These are phyloP conservation scores for Lasius platythorax DNA, from an alignment of 2,888 invertebrate genomes.

Conservation along the genomic window DNA sequence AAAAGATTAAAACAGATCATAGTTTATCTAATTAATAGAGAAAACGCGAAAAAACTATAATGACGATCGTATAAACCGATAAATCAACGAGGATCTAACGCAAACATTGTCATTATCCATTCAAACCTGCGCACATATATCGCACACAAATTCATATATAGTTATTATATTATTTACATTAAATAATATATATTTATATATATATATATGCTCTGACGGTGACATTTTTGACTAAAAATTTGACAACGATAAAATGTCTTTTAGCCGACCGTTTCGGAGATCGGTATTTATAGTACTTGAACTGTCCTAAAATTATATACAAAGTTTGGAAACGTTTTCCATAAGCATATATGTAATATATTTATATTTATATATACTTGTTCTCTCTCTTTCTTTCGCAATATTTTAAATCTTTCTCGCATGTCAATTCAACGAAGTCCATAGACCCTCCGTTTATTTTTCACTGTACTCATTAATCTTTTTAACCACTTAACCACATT, in stretches of 20 bases:
- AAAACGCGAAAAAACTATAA: slow-evolving; percentile 52
- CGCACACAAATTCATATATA: slow-evolving; percentile 67
- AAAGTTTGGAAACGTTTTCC: slow-evolving; percentile 77
- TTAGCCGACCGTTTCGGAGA: slow-evolving; percentile 53
- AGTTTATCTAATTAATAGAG: slow-evolving; percentile 12
- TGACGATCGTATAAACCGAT: slow-evolving; percentile 26
- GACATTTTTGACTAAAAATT: slow-evolving; percentile 72
- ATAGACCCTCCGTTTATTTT: slow-evolving; percentile 12
- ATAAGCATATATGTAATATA: slow-evolving; percentile 68
- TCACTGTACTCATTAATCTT: slow-evolving; percentile 49
- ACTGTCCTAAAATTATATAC: slow-evolving; percentile 78
- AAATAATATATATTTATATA: slow-evolving; percentile 29
- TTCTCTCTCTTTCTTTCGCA: slow-evolving; percentile 23
- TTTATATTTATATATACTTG: slow-evolving; percentile 59
- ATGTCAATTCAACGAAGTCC: slow-evolving; percentile 49
- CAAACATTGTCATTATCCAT: slow-evolving; percentile 65
- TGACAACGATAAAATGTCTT: slow-evolving; percentile 62
- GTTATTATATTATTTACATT: slow-evolving; percentile 72
- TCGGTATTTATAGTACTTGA: slow-evolving; percentile 61
- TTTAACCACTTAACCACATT: slow-evolving; percentile 53
- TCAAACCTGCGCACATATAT: slow-evolving; percentile 66
- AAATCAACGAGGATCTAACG: slow-evolving; percentile 55
- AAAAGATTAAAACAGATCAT: neutral
- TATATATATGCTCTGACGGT: slow-evolving; percentile 56
- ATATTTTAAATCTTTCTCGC: slow-evolving; percentile 48